Percentiles rank a stretch among this genome's conserved stretches.
Evolutionary conservation across 1,140 invertebrate species (phyloP).

Genomic region (Geopemphigus sp.): DNA sequence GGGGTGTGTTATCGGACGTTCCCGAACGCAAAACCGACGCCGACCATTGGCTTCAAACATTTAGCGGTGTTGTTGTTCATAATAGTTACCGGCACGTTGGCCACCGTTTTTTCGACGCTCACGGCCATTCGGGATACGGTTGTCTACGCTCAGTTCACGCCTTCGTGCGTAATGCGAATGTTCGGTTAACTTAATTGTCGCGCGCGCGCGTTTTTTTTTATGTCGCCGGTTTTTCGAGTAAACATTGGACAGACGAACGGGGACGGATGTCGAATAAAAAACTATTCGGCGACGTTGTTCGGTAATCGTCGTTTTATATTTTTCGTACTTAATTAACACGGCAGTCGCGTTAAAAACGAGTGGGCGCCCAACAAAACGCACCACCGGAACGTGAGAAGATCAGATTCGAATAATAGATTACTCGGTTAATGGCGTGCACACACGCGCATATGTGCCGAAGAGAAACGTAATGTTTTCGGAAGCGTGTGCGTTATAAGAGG

Average conservation of each 20-base stretch:
- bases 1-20: conserved; percentile 35
- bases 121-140: conserved; percentile 51
- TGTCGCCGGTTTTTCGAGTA: no score
- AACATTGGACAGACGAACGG: no score
- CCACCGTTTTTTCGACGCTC: conserved; percentile 51
- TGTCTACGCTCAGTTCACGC: conserved; percentile 51
- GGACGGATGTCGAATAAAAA: no score
- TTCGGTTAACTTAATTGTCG: conserved; percentile 29
- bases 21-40: neutral
- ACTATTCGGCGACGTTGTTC: no score
- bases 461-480: neutral
- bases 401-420: neutral
- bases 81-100: conserved; percentile 49
- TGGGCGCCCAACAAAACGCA: neutral
- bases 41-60: conserved; percentile 16
- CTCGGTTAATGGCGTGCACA: neutral
- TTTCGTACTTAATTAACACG: no score
- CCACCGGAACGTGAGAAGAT: neutral
- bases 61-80: conserved; percentile 11
- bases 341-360: no score
- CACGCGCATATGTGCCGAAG: neutral
- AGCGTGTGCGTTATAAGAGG: neutral
- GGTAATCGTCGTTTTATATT: no score
- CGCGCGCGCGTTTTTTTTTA: no score
- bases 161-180: conserved; percentile 52